These are phyloP conservation scores for Myrmecophaga tridactyla DNA, from an alignment of 2,113 vertebrate species.

Conservation along the genomic window DNA sequence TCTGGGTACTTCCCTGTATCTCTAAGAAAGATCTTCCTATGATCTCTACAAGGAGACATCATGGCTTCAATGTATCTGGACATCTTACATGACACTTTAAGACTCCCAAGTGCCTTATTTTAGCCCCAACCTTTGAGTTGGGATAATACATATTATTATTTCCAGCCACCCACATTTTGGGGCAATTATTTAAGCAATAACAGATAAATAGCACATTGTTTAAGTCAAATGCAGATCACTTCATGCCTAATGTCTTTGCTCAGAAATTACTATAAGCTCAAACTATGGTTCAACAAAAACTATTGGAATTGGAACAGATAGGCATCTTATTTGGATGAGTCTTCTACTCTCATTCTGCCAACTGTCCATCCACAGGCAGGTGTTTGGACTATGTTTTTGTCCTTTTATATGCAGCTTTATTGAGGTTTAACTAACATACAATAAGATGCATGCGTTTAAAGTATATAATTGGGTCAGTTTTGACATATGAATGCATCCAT, in stretches of 20 bases:
- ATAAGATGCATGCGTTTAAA: background rate
- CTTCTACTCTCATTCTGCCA: background rate
- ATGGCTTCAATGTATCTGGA: fast-evolving
- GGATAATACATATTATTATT: background rate
- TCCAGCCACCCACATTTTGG: background rate
- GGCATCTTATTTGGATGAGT: background rate
- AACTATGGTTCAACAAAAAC: background rate
- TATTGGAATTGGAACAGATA: background rate
- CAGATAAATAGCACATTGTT: background rate
- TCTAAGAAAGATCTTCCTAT: background rate
- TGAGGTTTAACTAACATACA: background rate
- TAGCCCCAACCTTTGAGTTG: background rate
- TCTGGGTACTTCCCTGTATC: background rate
- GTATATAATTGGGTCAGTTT: background rate
- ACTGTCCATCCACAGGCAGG: background rate
- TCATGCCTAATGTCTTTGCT: background rate
- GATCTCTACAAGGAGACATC: background rate
- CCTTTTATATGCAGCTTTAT: background rate
- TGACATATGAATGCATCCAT: background rate
- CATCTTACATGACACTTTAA: background rate
- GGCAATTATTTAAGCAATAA: background rate
- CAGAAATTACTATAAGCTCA: background rate
- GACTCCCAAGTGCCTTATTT: background rate
- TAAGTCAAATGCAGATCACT: background rate
- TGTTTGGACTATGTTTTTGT: background rate